Evolutionary conservation across 1,140 invertebrate species (phyloP), one percentile per base, ranked within the genome.

Genomic region (Lepeophtheirus salmonis): DNA sequence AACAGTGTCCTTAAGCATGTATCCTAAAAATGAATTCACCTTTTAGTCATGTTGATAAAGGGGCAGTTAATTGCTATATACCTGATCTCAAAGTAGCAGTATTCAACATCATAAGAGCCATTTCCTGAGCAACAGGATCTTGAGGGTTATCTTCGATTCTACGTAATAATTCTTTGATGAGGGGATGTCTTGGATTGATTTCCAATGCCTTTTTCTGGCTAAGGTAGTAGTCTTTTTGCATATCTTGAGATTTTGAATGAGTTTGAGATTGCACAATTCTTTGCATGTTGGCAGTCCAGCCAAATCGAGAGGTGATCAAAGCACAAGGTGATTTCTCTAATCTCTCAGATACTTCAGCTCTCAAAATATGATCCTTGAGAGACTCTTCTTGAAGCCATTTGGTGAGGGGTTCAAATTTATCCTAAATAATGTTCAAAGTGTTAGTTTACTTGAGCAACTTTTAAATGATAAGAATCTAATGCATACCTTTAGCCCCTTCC

Each of bases 201-300:
- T 99, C 96, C 55, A 99, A 70, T 17, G 86, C 91, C 72, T 98
- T 98, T 78, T 96, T 97, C 72, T 97, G 92, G 64, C 81, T 86
- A 12, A 95, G 74, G 69, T 98, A 97, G 72, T 92, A 94, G 50
- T 79, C 73, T 67, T 75, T 68, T 18, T 74, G 76, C 1, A 78
- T 70, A 67, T 83, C 81, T 63, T 79, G 71, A 16, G 75, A 67
- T 68, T 82, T 83, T 21, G 78, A 76, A 67, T 83, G 82, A 20
- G 80, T 80, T 66, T 83, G 80, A 13, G 79, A 76, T 51, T 72
- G 73, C 69, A 80, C 79, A 63, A 83, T 78, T 56, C 81, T 70
- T 64, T 83, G 80, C 80, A 83, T 83, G 67, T 83, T 83, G 50
- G 78, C 80, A 52, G 80, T 80, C 80, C 79, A 79, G 17, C 81